A percentile compares a stretch with the other conserved stretches of the same genome.
phyloP scores from a whole-genome alignment of 2,113 vertebrate species.

The Callipepla squamata region DNA sequence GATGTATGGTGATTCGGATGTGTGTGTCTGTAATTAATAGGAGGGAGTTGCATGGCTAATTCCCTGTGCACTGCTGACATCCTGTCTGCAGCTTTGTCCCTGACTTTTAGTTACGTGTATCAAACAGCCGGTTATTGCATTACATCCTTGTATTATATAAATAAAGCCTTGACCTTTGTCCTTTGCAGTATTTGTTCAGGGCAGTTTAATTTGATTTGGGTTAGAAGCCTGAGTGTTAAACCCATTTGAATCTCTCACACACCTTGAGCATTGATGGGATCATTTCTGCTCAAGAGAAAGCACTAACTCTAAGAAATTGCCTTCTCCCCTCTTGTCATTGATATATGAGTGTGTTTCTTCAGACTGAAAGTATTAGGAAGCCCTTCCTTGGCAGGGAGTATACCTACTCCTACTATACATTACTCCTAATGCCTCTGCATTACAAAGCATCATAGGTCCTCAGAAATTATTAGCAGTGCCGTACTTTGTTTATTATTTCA shows the following conservation, averaged over 20 bases:
- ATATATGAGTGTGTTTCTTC: conserved; percentile 38
- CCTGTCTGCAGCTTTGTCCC: conserved; percentile 64
- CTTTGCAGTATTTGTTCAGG: conserved; percentile 23
- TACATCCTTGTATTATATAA: conserved; percentile 66
- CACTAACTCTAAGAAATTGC: not conserved
- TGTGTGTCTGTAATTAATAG: conserved; percentile 30
- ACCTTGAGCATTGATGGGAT: not conserved
- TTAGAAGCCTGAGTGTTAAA: conserved; percentile 1
- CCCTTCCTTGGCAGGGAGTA: conserved; percentile 19
- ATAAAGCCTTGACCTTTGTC: conserved; percentile 53
- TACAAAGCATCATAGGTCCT: not conserved
- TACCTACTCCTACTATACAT: not conserved
- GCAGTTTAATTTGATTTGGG: conserved; percentile 10
- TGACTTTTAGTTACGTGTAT: conserved; percentile 29
- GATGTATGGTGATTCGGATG: not conserved
- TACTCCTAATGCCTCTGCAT: not conserved
- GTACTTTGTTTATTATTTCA: conserved; percentile 56
- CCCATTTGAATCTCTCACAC: not conserved
- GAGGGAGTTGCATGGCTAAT: conserved; percentile 49
- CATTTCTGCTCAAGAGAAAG: not conserved
- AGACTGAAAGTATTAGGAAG: conserved; percentile 25
- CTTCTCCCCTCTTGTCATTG: conserved; percentile 20
- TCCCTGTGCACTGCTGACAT: conserved; percentile 50
- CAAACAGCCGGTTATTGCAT: conserved; percentile 62
- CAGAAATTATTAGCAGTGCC: conserved; percentile 18